Percentiles rank a stretch among this genome's conserved stretches.
phyloP scores from a whole-genome alignment of 2,113 vertebrate genomes.

The Phyllostomus discolor region DNA sequence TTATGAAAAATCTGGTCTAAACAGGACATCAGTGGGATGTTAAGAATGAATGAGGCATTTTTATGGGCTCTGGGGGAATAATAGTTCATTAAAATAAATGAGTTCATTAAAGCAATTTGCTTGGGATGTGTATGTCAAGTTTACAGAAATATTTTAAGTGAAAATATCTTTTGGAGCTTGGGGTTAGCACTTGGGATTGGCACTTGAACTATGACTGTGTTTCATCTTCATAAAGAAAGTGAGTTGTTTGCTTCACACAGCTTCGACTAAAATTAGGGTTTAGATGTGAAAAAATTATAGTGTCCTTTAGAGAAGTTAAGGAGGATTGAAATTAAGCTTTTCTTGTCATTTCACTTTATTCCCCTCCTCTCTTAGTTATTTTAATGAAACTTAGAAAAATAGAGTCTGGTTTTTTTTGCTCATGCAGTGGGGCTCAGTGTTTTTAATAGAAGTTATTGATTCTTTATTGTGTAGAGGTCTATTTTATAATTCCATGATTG shows the following conservation, averaged over 20 bases:
- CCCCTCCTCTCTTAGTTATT: not conserved
- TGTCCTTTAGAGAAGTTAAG: not conserved
- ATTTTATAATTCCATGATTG: not conserved
- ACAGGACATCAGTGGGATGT: not conserved
- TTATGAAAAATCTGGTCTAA: not conserved
- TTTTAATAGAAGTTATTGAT: not conserved
- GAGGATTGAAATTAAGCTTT: not conserved
- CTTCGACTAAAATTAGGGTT: constrained; percentile 1
- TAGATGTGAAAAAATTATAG: not conserved
- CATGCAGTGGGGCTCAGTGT: not conserved
- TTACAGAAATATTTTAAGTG: not conserved
- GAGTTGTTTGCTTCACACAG: not conserved
- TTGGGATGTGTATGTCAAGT: not conserved
- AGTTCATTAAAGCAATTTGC: not conserved
- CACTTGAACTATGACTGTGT: not conserved
- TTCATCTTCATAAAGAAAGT: not conserved
- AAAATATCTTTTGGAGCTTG: not conserved
- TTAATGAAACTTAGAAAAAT: not conserved
- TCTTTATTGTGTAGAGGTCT: not conserved
- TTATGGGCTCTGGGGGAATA: not conserved
- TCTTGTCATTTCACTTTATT: not conserved
- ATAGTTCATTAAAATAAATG: not conserved
- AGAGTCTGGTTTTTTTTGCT: not conserved
- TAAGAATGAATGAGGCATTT: not conserved
- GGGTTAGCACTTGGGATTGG: not conserved